Percentiles rank a stretch among this genome's conserved stretches.
Conservation (phyloP, 1,140 invertebrate genomes). For the Theocolax elegans region DNA sequence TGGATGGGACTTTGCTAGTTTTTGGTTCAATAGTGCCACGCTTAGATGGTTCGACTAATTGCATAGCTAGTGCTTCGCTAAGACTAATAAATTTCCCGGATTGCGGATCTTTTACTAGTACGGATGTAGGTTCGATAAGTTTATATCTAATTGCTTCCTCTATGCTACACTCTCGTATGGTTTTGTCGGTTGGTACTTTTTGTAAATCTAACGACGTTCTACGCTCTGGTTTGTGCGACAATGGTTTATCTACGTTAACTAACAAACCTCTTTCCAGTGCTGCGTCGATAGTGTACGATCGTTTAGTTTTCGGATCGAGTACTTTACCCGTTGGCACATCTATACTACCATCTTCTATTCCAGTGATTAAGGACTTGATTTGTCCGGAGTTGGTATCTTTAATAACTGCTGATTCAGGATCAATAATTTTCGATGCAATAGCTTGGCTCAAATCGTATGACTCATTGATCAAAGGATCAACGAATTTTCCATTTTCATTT, state of each 20-base stretch:
- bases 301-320: slow-evolving; percentile 81
- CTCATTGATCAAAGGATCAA: slow-evolving; percentile 79
- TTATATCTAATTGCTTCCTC: slow-evolving; percentile 83
- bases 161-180: slow-evolving; percentile 75
- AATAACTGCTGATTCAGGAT: slow-evolving; percentile 80
- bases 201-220: slow-evolving; percentile 58
- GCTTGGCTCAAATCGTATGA: slow-evolving; percentile 78
- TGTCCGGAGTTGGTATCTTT: slow-evolving; percentile 80
- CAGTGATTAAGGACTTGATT: slow-evolving; percentile 77
- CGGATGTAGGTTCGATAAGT: slow-evolving; percentile 80
- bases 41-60: not conserved
- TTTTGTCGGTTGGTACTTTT: slow-evolving; percentile 65
- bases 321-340: slow-evolving; percentile 81
- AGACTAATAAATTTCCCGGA: not conserved
- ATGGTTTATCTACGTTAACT: slow-evolving; percentile 77
- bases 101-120: slow-evolving; percentile 68
- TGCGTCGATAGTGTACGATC: slow-evolving; percentile 77
- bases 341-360: slow-evolving; percentile 84
- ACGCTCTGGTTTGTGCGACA: slow-evolving; percentile 63
- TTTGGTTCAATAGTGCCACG: not conserved
- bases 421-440: slow-evolving; percentile 78
- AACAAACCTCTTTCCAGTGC: slow-evolving; percentile 80
- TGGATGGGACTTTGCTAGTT: not conserved
- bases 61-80: not conserved
- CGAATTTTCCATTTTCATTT: slow-evolving; percentile 81